Conservation (phyloP, 2,888 invertebrate species). For the Acleris laterana region DNA sequence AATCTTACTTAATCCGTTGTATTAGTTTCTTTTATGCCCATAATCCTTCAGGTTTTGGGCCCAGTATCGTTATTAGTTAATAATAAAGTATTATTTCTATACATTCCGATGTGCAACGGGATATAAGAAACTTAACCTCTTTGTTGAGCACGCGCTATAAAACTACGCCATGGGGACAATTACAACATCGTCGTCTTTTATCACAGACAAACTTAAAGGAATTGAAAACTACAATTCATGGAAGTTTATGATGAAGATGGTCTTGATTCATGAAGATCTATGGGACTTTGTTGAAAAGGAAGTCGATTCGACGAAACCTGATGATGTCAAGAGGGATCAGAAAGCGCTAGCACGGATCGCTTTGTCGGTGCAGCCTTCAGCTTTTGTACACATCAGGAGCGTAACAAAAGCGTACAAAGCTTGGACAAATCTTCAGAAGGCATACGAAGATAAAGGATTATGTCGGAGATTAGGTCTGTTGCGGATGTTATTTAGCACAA, state of each 20-base stretch:
- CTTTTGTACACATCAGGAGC: neutral
- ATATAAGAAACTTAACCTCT: neutral
- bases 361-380: neutral
- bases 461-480: neutral
- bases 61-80: neutral
- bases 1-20: too few species aligned
- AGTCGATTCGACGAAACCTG: neutral
- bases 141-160: neutral
- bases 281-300: neutral
- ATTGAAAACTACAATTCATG: neutral
- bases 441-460: slow-evolving; percentile 3
- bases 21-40: neutral
- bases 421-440: neutral
- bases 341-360: neutral
- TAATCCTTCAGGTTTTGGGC: slow-evolving; percentile 1
- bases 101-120: neutral
- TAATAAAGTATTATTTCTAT: neutral
- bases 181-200: neutral
- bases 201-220: neutral
- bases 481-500: neutral
- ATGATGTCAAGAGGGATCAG: neutral
- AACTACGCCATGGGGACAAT: neutral
- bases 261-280: neutral
- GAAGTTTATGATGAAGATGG: slow-evolving; percentile 3
- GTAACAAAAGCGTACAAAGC: neutral